A percentile compares a stretch with the other conserved stretches of the same genome.
Conservation (phyloP, 2,888 invertebrate species). For the Watsonalla cultraria region DNA sequence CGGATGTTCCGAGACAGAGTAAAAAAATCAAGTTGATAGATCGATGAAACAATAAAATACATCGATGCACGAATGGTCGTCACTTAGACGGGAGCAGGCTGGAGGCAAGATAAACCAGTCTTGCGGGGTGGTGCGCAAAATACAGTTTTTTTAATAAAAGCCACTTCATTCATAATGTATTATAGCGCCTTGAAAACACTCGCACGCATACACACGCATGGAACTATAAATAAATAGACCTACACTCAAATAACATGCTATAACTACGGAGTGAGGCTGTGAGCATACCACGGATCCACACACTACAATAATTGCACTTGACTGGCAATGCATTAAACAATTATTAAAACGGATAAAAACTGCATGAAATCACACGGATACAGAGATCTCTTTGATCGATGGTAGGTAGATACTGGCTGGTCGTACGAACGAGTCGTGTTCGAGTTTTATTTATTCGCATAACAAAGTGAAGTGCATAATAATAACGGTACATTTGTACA, state of each 20-base stretch:
- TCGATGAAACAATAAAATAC: constrained; percentile 47
- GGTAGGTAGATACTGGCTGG: constrained; percentile 41
- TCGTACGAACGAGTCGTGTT: constrained; percentile 18
- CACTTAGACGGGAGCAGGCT: constrained; percentile 46
- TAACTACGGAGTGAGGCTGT: constrained; percentile 25
- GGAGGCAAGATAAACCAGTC: constrained; percentile 61
- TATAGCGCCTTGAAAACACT: constrained; percentile 55
- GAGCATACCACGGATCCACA: constrained; percentile 18
- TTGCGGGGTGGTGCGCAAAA: constrained; percentile 49
- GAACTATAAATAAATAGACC: constrained; percentile 46
- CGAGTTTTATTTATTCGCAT: background rate
- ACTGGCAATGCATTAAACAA: constrained; percentile 31
- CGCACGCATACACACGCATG: constrained; percentile 40
- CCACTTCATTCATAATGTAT: constrained; percentile 77
- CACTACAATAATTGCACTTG: constrained; percentile 44
- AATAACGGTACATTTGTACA: constrained; percentile 58
- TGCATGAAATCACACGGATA: constrained; percentile 56
- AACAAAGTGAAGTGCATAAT: constrained; percentile 45
- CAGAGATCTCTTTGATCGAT: constrained; percentile 29
- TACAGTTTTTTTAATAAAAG: constrained; percentile 63
- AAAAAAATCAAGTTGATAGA: constrained; percentile 46
- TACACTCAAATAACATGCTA: constrained; percentile 20
- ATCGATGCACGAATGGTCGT: constrained; percentile 54
- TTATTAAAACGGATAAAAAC: constrained; percentile 43
- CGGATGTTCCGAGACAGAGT: constrained; percentile 52